Conservation (phyloP, 2,888 invertebrate genomes). For the Chaetogeoica ovagalla region DNA sequence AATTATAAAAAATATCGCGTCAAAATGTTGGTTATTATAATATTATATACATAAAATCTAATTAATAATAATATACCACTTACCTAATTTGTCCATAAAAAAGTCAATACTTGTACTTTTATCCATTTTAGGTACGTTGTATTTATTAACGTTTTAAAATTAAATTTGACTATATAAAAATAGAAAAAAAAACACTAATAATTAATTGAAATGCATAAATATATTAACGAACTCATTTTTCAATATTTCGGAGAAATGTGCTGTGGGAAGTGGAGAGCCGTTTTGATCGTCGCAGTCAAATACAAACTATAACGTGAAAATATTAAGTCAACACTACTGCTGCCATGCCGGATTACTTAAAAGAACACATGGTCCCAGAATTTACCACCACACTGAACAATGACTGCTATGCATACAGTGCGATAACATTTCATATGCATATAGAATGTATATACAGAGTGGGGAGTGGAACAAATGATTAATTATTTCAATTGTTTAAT, state of each 20-base stretch:
- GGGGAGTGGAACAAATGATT: not conserved
- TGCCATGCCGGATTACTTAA: slow-evolving; percentile 41
- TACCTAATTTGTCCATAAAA: slow-evolving; percentile 41
- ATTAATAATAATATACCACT: not conserved
- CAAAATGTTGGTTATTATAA: not conserved
- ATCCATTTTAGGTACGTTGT: slow-evolving; percentile 25
- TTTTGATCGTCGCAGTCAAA: slow-evolving; percentile 20
- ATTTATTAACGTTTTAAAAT: not conserved
- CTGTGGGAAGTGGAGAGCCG: slow-evolving; percentile 17
- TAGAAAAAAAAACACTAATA: not conserved
- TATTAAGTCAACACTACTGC: slow-evolving; percentile 26
- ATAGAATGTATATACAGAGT: slow-evolving; percentile 4
- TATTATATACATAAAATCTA: not conserved
- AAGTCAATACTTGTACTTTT: slow-evolving; percentile 32
- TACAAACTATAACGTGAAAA: slow-evolving; percentile 32
- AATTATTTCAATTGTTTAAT: not conserved
- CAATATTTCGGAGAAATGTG: slow-evolving; percentile 5
- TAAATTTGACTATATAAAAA: slow-evolving; percentile 20
- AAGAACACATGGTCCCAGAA: slow-evolving; percentile 43
- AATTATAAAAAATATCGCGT: not conserved
- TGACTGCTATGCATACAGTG: slow-evolving; percentile 3
- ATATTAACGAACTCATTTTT: slow-evolving; percentile 1
- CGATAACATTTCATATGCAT: slow-evolving; percentile 20
- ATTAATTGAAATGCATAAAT: slow-evolving; percentile 7
- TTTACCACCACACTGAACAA: slow-evolving; percentile 11